A percentile compares a stretch with the other conserved stretches of the same genome.
Conservation (phyloP, 2,797 vertebrate genomes). For the Premnoplex brunnescens region DNA sequence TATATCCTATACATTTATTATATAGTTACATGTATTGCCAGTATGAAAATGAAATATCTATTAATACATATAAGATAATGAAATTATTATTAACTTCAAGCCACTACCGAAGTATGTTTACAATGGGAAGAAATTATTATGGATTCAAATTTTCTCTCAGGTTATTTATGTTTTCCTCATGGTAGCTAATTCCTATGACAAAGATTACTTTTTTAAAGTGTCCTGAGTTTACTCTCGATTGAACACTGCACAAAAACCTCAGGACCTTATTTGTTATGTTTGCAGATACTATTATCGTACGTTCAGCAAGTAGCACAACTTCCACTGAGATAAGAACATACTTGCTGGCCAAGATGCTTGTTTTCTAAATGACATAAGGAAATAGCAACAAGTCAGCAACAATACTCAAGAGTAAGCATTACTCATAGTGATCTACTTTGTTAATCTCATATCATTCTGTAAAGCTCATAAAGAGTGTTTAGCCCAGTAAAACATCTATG, state of each 20-base stretch:
- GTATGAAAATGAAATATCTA: neutral
- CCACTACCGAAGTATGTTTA: neutral
- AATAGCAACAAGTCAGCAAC: neutral
- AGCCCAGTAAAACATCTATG: neutral
- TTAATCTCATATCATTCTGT: neutral
- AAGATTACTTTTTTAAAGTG: neutral
- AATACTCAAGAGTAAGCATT: neutral
- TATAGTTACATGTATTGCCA: neutral
- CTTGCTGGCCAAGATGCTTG: neutral
- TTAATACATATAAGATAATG: neutral
- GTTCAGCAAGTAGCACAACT: neutral
- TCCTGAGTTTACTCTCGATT: neutral
- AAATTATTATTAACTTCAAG: slow-evolving; percentile 1
- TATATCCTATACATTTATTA: neutral
- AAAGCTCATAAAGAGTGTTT: accelerated
- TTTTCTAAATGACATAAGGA: neutral
- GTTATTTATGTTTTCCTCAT: neutral
- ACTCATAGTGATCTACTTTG: neutral
- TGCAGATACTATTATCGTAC: neutral
- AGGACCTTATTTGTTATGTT: neutral
- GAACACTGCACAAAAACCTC: neutral
- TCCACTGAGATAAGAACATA: neutral
- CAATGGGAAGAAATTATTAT: neutral
- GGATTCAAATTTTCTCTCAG: neutral
- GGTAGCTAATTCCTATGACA: neutral